phyloP scores from a whole-genome alignment of 2,888 invertebrate species.

The Melinaea marsaeus region DNA sequence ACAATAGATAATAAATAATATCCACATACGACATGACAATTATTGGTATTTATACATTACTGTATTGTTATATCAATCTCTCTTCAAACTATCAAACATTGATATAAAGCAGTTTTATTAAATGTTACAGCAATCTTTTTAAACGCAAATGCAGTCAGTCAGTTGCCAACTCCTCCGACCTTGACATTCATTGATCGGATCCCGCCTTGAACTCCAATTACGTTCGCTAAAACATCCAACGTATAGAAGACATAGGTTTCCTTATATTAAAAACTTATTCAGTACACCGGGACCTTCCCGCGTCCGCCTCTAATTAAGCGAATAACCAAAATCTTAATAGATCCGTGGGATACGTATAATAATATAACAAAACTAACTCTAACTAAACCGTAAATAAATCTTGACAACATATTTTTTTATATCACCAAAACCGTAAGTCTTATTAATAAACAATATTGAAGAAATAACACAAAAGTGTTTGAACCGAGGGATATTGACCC shows the following conservation, averaged over 20 bases:
- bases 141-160: no score
- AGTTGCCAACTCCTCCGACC: constrained; percentile 21
- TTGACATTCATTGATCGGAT: constrained; percentile 36
- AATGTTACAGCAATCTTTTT: no score
- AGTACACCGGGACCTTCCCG: background rate
- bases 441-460: background rate
- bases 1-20: no score
- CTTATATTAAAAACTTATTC: background rate
- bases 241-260: background rate
- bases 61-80: no score
- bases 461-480: background rate
- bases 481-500: constrained; percentile 10
- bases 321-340: background rate
- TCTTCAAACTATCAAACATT: no score
- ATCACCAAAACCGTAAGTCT: no score
- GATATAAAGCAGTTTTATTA: no score
- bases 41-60: no score
- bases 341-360: background rate
- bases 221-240: background rate
- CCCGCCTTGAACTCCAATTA: constrained; percentile 33
- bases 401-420: no score
- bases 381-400: no score
- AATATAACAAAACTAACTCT: no score
- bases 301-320: background rate
- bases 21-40: no score